Evolutionary conservation across 1,140 invertebrate genomes (phyloP).

Genomic region (Drosophila subpulchrella): DNA sequence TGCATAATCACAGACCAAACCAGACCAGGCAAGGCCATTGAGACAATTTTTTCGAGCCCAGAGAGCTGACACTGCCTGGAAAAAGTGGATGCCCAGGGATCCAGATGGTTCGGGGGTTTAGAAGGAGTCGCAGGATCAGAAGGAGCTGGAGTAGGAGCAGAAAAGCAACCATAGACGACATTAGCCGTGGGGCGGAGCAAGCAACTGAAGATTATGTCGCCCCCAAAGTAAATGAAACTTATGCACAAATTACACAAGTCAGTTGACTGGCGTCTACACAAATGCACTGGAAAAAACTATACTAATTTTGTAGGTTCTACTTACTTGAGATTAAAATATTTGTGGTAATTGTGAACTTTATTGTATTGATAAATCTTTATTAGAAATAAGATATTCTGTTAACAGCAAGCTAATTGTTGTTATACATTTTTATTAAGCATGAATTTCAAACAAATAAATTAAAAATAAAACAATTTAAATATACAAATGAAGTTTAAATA

Average conservation of each 20-base stretch:
- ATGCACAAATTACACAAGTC: conserved; percentile 82
- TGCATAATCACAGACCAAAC: conserved; percentile 72
- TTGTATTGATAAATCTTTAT: too few relatives aligned
- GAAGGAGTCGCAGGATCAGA: background rate
- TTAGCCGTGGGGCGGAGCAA: conserved; percentile 69
- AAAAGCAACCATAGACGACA: conserved; percentile 21
- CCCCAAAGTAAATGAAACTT: conserved; percentile 82
- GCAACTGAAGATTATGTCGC: conserved; percentile 78
- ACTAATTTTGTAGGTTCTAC: too few relatives aligned
- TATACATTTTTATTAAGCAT: too few relatives aligned
- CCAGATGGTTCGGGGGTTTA: background rate
- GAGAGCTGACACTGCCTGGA: conserved; percentile 40
- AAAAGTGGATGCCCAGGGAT: conserved; percentile 7
- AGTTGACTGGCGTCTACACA: conserved; percentile 54
- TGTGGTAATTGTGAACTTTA: too few relatives aligned
- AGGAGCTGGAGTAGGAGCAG: background rate
- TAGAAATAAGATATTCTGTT: too few relatives aligned
- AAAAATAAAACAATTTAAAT: too few relatives aligned
- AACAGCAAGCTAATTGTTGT: too few relatives aligned
- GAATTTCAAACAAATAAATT: too few relatives aligned
- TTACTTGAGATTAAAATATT: too few relatives aligned
- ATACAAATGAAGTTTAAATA: too few relatives aligned
- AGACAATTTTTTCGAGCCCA: conserved; percentile 59
- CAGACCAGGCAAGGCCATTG: conserved; percentile 69
- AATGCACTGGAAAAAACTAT: conserved; percentile 2